Conservation (phyloP, 2,113 vertebrate genomes). For the Perognathus longimembris region DNA sequence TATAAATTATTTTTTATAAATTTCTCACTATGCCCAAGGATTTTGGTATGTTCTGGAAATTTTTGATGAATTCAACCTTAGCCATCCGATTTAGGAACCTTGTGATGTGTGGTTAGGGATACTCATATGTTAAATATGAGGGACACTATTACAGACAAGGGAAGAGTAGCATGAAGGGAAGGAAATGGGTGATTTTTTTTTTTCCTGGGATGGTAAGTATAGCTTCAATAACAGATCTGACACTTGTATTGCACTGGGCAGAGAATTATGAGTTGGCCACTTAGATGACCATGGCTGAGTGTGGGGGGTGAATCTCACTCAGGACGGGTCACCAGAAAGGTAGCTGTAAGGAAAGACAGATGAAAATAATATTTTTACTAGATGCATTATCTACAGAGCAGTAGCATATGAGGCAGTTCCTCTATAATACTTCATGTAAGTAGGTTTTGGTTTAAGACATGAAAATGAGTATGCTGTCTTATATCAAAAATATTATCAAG, state of each 20-base stretch:
- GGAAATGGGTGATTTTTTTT: not conserved
- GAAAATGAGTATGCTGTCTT: not conserved
- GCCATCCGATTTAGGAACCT: not conserved
- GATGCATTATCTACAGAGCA: not conserved
- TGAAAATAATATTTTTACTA: not conserved
- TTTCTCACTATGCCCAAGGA: not conserved
- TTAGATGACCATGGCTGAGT: accelerated
- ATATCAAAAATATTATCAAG: not conserved
- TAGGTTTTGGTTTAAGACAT: not conserved
- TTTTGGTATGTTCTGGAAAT: no score
- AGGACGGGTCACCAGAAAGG: accelerated
- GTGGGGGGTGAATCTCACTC: accelerated
- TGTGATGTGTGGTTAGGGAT: accelerated
- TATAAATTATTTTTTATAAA: not conserved
- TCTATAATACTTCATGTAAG: not conserved
- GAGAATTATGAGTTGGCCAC: not conserved
- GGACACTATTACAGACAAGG: not conserved
- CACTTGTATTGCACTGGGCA: not conserved
- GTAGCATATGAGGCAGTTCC: not conserved
- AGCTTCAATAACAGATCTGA: not conserved
- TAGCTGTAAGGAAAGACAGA: not conserved
- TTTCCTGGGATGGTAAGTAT: not conserved
- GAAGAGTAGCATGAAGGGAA: not conserved
- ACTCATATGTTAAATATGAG: not conserved
- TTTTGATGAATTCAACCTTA: no score